Base-by-base conservation (phyloP, 2,113 vertebrate genomes). In the Labeo rohita region DNA sequence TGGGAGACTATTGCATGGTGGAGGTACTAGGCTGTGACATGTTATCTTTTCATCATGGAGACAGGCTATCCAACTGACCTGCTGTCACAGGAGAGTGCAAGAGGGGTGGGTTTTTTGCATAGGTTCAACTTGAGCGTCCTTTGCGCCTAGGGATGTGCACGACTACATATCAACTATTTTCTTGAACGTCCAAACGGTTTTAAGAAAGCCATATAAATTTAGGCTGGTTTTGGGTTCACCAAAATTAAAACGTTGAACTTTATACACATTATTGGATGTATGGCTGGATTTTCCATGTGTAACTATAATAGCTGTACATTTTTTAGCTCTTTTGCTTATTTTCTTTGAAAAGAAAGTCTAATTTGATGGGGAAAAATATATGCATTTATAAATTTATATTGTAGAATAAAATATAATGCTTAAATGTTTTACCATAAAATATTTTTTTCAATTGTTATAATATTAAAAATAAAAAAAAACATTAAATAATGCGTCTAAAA, bases 51-150 rank as follows among this genome's bases (percentile, higher is more conserved):
- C 45, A 82, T 52, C 47, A n/a, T 34, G 8, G 23, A 18, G 39
- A 80, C 73, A 70, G 68, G 34, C 59, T 50, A n/a, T 43, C 1
- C 7, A 77, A 34, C 73, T 84, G 72, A 63, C 73, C 83, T 36
- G 39, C 50, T 75, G 72, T 76, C 43, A 13, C 34, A 49, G 3
- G 12, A 23, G 11, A 18, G 39, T 45, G 78, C 18, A n/a, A 45
- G 23, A 18, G 34, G 77, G 13, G 66, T 9, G 36, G 39, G 18
- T n/a, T 70, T 74, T 74, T 12, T 49, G 72, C 45, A 13, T 23
- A n/a, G 6, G 21, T 74, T 74, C 45, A 49, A 45, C 45, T 6
- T 49, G 68, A 72, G 68, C 18, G 65, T 68, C 13, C 65, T 68
- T 68, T 15, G 16, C 36, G 16, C 54, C 36, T 5, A 21, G 68